Base-by-base conservation (phyloP, 2,797 vertebrate species). In the Megalops cyprinoides region DNA sequence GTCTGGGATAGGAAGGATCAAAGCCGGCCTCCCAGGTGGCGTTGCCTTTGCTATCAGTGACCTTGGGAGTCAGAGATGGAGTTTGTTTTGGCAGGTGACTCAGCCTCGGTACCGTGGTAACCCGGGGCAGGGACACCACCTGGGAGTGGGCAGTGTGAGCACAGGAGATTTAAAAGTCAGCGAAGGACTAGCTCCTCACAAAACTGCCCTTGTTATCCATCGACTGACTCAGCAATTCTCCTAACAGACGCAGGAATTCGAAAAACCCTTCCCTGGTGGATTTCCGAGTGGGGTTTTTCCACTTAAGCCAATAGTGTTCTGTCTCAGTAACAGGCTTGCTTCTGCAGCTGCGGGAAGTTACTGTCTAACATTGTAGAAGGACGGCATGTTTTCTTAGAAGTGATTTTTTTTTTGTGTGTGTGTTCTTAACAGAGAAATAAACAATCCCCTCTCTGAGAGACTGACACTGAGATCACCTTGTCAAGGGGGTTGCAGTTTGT, bases 111-210 rank as follows among this genome's bases (percentile, higher is more conserved):
- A 4, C 23, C 53, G 81, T 82, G 82, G 81, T 78, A 87, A 90
- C 89, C 88, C 56, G 79, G 62, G 82, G 65, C 82, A 86, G 82
- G 89, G 83, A 34, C 18, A 10, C 3, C 84, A 76, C 86, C 83
- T 28, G 58, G 31, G 53, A 49, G 56, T 46, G 44, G 42, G 31
- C 49, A 46, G 28, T 15, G 14, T 20, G 34, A 49, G 48, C 34
- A 4, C 46, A 53, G 42, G 39, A 51, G 12, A 3, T 69, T 69
- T 49, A 23, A 62, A 69, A 48, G 62, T 49, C 23, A 51, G n/a
- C 1, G 25, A 42, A 60, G 37, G 62, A 14, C 14, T 3, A 67
- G 48, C 48, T 69, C 25, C 14, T 4, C 9, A 53, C 60, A 69
- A 31, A 44, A 69, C 42, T 31, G 6, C 4, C 18, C 34, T 53